Percentiles rank a stretch among this genome's conserved stretches.
phyloP scores from a whole-genome alignment of 2,888 invertebrate genomes.

The Girardia tigrina region DNA sequence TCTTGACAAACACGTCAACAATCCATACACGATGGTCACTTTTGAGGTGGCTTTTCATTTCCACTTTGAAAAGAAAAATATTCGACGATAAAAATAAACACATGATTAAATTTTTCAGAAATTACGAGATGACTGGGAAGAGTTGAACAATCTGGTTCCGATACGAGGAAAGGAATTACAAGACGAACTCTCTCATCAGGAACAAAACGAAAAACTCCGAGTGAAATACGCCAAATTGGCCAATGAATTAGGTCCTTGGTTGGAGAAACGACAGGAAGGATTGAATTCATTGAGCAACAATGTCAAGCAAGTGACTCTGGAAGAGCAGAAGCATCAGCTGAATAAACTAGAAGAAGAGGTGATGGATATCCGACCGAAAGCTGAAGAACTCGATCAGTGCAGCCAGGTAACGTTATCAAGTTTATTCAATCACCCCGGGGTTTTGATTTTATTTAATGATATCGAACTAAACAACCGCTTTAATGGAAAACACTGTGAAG shows the following conservation, averaged over 20 bases:
- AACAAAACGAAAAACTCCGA: constrained; percentile 79
- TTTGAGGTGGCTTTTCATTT: background rate
- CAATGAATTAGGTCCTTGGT: constrained; percentile 96
- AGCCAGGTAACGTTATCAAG: constrained; percentile 25
- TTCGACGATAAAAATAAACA: background rate
- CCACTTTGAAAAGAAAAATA: background rate
- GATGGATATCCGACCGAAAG: background rate
- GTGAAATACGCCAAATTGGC: constrained; percentile 97
- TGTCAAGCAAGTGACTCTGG: background rate
- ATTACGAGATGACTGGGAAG: constrained; percentile 59
- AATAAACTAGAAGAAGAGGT: constrained; percentile 8
- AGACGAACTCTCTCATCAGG: constrained; percentile 88
- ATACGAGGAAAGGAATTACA: constrained; percentile 86
- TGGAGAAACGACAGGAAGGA: constrained; percentile 62
- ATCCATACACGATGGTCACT: constrained; percentile 32
- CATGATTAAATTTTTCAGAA: background rate
- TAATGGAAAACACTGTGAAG: no score
- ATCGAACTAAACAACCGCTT: no score
- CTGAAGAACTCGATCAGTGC: background rate
- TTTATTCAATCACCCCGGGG: no score
- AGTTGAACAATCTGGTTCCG: constrained; percentile 84
- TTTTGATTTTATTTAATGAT: no score
- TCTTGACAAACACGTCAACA: constrained; percentile 23
- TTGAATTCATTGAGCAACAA: constrained; percentile 16
- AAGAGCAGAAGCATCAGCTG: background rate